These are phyloP conservation scores for Papilio gigon DNA, from an alignment of 2,888 invertebrate genomes.

Conservation along the genomic window DNA sequence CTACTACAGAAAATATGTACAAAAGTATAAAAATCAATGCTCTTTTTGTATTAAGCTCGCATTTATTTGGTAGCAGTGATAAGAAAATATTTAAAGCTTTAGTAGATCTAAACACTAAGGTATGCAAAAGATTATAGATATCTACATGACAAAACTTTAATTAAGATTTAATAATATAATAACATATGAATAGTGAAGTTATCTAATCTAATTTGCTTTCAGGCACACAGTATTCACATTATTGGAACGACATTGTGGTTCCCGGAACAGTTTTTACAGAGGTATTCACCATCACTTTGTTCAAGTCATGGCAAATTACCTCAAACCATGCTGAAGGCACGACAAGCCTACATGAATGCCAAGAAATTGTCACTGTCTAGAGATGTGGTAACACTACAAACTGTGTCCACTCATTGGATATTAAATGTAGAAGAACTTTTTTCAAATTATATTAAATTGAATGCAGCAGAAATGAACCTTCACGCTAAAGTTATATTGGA, in stretches of 20 bases:
- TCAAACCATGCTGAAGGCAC: constrained; percentile 73
- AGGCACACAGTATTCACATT: constrained; percentile 90
- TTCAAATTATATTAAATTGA: constrained; percentile 65
- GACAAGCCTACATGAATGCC: constrained; percentile 81
- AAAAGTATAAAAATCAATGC: constrained; percentile 86
- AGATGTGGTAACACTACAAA: constrained; percentile 81
- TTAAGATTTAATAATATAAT: not conserved
- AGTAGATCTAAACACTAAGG: constrained; percentile 90
- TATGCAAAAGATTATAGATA: constrained; percentile 53
- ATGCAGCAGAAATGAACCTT: constrained; percentile 72
- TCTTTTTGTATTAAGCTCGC: constrained; percentile 85
- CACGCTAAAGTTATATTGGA: constrained; percentile 71
- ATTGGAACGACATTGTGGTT: constrained; percentile 92
- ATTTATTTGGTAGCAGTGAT: constrained; percentile 89
- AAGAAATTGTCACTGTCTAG: constrained; percentile 84
- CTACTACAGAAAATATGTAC: constrained; percentile 78
- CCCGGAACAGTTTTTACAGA: constrained; percentile 90
- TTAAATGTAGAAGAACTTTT: constrained; percentile 69
- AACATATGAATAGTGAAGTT: not conserved
- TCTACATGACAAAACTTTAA: too few relatives aligned
- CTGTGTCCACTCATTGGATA: constrained; percentile 67
- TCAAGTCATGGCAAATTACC: constrained; percentile 75
- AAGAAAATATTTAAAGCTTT: constrained; percentile 88
- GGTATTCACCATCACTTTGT: constrained; percentile 83
- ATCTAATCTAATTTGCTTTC: constrained; percentile 51